These are phyloP conservation scores for Silurus glanis DNA, from an alignment of 2,113 vertebrate species.

Conservation along the genomic window DNA sequence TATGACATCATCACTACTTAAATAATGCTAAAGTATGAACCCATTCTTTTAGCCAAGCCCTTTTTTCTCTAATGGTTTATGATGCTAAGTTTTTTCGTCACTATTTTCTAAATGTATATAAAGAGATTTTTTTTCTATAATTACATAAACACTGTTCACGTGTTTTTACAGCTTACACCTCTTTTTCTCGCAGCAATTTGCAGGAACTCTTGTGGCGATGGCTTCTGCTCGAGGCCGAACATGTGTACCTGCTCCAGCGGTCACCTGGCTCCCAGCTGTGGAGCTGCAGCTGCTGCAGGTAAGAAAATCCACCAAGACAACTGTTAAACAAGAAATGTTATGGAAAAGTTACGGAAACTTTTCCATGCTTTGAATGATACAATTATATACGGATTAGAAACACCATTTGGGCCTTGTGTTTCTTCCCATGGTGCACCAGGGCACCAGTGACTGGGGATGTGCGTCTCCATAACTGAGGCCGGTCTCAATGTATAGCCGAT, in stretches of 20 bases:
- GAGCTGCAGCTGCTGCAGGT: slow-evolving; percentile 72
- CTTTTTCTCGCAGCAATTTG: slow-evolving; percentile 79
- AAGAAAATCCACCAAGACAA: slow-evolving; percentile 67
- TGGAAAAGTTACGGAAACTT: neutral
- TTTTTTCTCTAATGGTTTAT: neutral
- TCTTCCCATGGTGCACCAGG: neutral
- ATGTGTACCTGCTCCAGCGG: slow-evolving; percentile 92
- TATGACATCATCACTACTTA: neutral
- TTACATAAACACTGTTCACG: too few species aligned
- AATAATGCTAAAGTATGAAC: neutral
- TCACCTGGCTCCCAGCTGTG: slow-evolving; percentile 86
- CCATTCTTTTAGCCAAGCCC: neutral
- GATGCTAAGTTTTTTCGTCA: neutral
- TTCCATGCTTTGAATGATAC: neutral
- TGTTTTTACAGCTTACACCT: neutral
- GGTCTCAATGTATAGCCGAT: too few species aligned
- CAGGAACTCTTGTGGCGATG: slow-evolving; percentile 89
- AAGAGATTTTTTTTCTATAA: neutral
- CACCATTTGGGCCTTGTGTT: neutral
- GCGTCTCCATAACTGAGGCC: too few species aligned
- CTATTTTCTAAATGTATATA: neutral
- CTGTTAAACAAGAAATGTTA: neutral
- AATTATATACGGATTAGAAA: neutral
- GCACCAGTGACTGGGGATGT: too few species aligned
- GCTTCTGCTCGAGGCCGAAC: slow-evolving; percentile 91